Percentiles rank a stretch among this genome's conserved stretches.
Evolutionary conservation across 1,140 invertebrate species (phyloP).

Genomic region (honey bee (Apis mellifera)): DNA sequence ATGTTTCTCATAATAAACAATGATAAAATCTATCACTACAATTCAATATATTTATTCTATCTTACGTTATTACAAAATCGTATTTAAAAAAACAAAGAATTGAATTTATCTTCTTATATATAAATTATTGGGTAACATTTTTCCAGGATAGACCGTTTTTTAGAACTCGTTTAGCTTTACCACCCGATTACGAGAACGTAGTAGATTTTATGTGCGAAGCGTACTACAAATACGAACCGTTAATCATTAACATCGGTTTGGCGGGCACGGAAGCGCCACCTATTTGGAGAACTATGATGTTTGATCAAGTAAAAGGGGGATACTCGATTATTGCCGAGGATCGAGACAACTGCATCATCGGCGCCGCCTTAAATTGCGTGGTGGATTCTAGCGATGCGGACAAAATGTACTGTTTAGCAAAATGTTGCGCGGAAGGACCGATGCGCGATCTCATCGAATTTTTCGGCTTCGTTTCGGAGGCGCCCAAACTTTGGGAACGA

Average conservation of each 20-base stretch:
- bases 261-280: slow-evolving; percentile 33
- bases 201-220: slow-evolving; percentile 69
- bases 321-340: slow-evolving; percentile 77
- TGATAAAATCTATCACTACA: too few relatives aligned
- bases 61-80: too few relatives aligned
- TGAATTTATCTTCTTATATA: background rate
- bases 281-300: slow-evolving; percentile 60
- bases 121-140: background rate
- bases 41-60: too few relatives aligned
- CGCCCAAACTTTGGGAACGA: slow-evolving; percentile 74
- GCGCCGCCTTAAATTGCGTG: slow-evolving; percentile 76
- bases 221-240: slow-evolving; percentile 69
- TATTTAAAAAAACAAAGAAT: too few relatives aligned
- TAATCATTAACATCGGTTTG: slow-evolving; percentile 65
- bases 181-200: slow-evolving; percentile 66
- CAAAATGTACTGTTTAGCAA: slow-evolving; percentile 67
- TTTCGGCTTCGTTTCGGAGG: slow-evolving; percentile 71
- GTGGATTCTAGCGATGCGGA: slow-evolving; percentile 69
- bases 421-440: slow-evolving; percentile 59
- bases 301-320: slow-evolving; percentile 72
- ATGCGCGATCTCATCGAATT: slow-evolving; percentile 75
- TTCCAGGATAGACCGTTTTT: slow-evolving; percentile 33
- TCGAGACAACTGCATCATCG: slow-evolving; percentile 74
- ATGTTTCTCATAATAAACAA: too few relatives aligned
- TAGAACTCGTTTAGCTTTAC: slow-evolving; percentile 65